Percentiles rank a stretch among this genome's conserved stretches.
Evolutionary conservation across 1,140 invertebrate species (phyloP).

Genomic region (Proales similis): DNA sequence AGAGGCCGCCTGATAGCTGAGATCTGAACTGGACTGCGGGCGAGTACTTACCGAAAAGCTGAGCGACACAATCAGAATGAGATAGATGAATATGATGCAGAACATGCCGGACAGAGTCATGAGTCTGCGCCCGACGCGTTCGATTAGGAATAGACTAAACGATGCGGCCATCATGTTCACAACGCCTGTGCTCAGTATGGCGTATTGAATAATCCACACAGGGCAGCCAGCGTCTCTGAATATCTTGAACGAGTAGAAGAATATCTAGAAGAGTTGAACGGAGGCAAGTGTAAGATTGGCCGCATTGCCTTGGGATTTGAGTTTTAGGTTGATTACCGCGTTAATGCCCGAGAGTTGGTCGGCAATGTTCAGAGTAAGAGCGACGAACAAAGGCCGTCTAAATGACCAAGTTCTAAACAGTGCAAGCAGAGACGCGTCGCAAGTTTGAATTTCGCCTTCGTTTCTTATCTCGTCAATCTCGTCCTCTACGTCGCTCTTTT

Average conservation of each 20-base stretch:
- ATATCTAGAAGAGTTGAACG: slow-evolving; percentile 62
- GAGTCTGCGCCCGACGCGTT: slow-evolving; percentile 68
- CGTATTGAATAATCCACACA: slow-evolving; percentile 60
- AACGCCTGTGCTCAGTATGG: slow-evolving; percentile 72
- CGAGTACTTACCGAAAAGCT: slow-evolving; percentile 9
- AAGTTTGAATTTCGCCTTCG: background rate
- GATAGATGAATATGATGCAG: slow-evolving; percentile 77
- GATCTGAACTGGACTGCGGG: too few species aligned
- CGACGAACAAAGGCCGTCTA: slow-evolving; percentile 44
- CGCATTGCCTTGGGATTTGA: background rate
- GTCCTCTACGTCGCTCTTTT: background rate
- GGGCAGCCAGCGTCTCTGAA: slow-evolving; percentile 47
- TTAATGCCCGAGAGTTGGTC: slow-evolving; percentile 52
- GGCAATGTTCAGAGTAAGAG: slow-evolving; percentile 43
- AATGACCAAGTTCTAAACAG: slow-evolving; percentile 23
- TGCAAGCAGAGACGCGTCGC: slow-evolving; percentile 6
- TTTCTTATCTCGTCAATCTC: slow-evolving; percentile 15
- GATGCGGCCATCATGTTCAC: slow-evolving; percentile 83
- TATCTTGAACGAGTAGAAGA: slow-evolving; percentile 76
- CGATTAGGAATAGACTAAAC: slow-evolving; percentile 63
- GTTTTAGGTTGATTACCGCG: slow-evolving; percentile 41
- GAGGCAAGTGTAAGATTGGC: background rate
- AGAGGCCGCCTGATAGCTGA: too few species aligned
- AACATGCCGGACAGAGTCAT: slow-evolving; percentile 67
- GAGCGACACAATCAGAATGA: slow-evolving; percentile 82